These are phyloP conservation scores for Romanogobio albipinnatus DNA, from an alignment of 2,113 vertebrate species.

Conservation along the genomic window DNA sequence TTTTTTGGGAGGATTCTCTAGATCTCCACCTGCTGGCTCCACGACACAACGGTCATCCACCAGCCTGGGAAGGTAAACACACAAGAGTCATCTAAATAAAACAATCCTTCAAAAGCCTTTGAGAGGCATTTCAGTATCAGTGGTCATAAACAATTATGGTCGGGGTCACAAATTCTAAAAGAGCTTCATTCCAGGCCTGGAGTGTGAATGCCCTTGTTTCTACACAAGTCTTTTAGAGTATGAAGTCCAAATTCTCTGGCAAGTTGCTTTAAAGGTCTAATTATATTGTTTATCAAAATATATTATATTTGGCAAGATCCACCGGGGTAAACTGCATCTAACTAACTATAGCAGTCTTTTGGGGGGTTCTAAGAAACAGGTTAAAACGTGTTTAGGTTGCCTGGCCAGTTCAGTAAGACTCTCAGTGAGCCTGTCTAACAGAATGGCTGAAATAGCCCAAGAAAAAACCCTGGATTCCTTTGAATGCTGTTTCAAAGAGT, in stretches of 20 bases:
- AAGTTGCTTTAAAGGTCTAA: neutral
- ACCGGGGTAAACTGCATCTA: neutral
- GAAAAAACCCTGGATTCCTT: neutral
- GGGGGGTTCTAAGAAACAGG: neutral
- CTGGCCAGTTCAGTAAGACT: neutral
- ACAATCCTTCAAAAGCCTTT: slow-evolving; percentile 15
- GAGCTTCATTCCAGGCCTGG: neutral
- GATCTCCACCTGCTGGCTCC: slow-evolving; percentile 88
- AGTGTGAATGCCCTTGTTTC: neutral
- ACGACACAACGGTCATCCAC: slow-evolving; percentile 97
- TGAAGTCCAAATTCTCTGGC: neutral
- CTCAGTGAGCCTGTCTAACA: neutral
- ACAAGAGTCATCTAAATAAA: neutral
- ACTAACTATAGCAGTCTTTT: neutral
- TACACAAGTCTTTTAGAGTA: neutral
- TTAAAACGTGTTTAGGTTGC: neutral
- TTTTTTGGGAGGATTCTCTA: slow-evolving; percentile 96
- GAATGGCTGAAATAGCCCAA: slow-evolving; percentile 13
- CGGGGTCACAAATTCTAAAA: neutral
- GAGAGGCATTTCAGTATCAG: neutral
- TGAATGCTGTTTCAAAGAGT: neutral
- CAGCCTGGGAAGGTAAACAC: slow-evolving; percentile 76
- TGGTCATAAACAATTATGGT: neutral
- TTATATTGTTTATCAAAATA: neutral
- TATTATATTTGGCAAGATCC: neutral